Conservation (phyloP, 2,113 vertebrate genomes). For the Oreotrochilus melanogaster region DNA sequence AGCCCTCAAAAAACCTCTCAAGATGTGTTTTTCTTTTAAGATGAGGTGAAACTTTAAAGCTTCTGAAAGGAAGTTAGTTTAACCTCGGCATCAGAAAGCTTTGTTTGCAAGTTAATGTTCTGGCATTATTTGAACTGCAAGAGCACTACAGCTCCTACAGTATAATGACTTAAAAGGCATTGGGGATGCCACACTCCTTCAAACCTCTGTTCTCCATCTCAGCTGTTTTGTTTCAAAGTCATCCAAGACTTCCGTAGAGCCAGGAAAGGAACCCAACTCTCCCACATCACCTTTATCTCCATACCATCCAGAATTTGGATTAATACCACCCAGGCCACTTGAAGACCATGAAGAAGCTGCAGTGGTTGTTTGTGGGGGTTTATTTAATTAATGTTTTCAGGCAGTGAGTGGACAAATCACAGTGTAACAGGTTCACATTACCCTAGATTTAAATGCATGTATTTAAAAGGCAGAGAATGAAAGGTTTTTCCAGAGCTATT, state of each 20-base stretch:
- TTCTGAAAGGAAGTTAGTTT: constrained; percentile 58
- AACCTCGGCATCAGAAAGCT: constrained; percentile 33
- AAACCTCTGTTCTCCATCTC: background rate
- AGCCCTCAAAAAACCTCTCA: background rate
- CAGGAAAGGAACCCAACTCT: background rate
- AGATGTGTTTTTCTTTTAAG: constrained; percentile 26
- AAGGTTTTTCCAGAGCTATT: background rate
- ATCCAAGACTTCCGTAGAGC: background rate
- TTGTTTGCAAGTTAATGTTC: constrained; percentile 37
- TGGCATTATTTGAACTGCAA: background rate
- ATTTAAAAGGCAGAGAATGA: background rate
- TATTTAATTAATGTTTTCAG: background rate
- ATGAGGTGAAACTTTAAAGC: background rate
- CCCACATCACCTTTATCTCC: background rate
- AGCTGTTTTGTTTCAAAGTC: constrained; percentile 24
- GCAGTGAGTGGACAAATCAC: background rate
- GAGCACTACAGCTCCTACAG: background rate
- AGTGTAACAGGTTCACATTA: background rate
- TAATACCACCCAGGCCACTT: background rate
- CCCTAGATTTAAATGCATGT: background rate
- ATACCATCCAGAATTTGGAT: background rate
- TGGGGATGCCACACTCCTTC: background rate
- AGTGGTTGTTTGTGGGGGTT: background rate
- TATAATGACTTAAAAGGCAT: background rate
- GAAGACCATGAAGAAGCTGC: background rate